A percentile compares a stretch with the other conserved stretches of the same genome.
These are phyloP conservation scores for Sandelia bainsii DNA, from an alignment of 2,797 vertebrate genomes.

Conservation along the genomic window DNA sequence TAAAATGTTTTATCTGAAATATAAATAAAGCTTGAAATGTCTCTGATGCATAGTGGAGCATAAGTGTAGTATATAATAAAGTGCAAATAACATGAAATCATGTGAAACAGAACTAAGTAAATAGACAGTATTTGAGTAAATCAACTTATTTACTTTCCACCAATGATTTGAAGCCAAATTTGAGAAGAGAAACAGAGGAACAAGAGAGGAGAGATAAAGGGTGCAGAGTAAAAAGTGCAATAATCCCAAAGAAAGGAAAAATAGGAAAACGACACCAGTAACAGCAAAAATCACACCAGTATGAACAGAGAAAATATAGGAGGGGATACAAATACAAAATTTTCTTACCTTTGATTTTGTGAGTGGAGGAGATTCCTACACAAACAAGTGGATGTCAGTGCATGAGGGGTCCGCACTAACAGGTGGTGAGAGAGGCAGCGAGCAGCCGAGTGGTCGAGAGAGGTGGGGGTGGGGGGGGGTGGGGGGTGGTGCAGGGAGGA, in stretches of 20 bases:
- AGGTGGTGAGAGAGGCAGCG: constrained; percentile 76
- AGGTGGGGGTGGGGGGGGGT: constrained; percentile 22
- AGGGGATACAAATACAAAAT: background rate
- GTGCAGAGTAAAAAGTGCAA: background rate
- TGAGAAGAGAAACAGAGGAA: background rate
- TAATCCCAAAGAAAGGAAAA: background rate
- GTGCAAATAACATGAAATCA: background rate
- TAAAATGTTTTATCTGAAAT: too few relatives aligned
- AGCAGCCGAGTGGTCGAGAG: constrained; percentile 49
- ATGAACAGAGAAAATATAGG: background rate
- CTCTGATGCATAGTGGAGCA: too few relatives aligned
- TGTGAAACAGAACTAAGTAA: background rate
- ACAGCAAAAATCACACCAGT: background rate
- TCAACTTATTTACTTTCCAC: background rate
- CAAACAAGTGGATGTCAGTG: constrained; percentile 75
- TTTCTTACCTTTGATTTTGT: constrained; percentile 75
- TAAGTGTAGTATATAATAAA: background rate
- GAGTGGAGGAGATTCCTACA: constrained; percentile 76
- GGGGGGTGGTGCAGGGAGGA: background rate
- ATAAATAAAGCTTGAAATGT: background rate
- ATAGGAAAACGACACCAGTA: background rate
- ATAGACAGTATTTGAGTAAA: background rate
- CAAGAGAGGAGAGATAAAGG: background rate
- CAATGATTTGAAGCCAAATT: too few relatives aligned
- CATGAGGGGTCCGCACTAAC: constrained; percentile 74